Base-by-base conservation (phyloP, 1,140 invertebrate species). In the Mamestra configurata region DNA sequence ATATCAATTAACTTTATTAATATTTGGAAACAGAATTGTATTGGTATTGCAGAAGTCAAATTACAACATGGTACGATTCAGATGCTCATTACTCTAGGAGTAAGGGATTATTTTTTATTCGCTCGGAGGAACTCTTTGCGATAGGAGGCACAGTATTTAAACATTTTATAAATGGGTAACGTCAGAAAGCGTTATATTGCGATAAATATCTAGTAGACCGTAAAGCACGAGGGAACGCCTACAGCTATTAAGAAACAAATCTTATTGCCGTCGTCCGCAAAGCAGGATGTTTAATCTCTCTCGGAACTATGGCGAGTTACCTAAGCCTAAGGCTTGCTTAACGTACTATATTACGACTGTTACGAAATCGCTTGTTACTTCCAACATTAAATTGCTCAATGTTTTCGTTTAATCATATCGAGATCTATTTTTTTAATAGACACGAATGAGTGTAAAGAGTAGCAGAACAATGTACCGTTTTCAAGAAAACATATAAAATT, bases 271-370 rank as follows among this genome's bases (percentile, higher is more conserved):
- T 81, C 76, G 76, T 79, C 79, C 68, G 70, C 77, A 75, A 83
- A 84, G 81, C 84, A 88, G 87, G 87, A 88, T 88, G 83, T 84
- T 79, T 84, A 85, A 85, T 89, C 79, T 87, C 80, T 82, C 84
- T 87, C 86, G 86, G 88, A 89, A 89, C 86, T 80, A 84, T 86
- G 81, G 80, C 73, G 76, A 77, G 86, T 91, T 92, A 91, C 86
- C 85, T 91, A 90, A 89, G 86, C 59, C 83, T 85, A 57, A 83
- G 79, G 83, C 84, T 88, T 89, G 84, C 86, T 82, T 86, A 86
- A 88, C 86, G 79, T 79, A 79, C 77, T 82, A 85, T 79, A 84
- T 70, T 82, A 82, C 81, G 71, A 64, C 43, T 84, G 71, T 92
- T 90, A 88, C 81, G 85, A 90, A 90, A 89, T 88, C 78, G 70